Conservation (phyloP, 2,888 invertebrate genomes). For the Sycophila texana region DNA sequence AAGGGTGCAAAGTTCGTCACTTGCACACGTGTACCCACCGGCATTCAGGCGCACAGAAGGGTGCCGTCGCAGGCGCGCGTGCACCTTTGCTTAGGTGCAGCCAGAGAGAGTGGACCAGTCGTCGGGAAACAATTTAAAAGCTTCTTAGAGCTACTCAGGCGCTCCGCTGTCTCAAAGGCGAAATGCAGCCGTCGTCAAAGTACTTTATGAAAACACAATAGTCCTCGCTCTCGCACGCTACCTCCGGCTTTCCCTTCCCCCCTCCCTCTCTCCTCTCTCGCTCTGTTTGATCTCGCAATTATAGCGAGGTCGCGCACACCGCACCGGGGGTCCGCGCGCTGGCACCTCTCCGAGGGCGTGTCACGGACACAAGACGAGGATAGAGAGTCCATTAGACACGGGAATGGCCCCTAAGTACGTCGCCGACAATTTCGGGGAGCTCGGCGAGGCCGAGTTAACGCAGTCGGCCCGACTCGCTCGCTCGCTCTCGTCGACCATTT, state of each 20-base stretch:
- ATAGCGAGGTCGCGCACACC: constrained; percentile 7
- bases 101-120: neutral
- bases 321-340: neutral
- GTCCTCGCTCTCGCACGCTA: neutral
- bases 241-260: neutral
- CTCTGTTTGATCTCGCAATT: constrained; percentile 50
- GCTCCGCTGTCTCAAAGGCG: constrained; percentile 11
- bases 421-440: constrained; percentile 49
- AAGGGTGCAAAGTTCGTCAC: neutral
- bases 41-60: neutral
- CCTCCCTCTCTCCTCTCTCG: neutral
- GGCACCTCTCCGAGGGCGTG: constrained; percentile 20
- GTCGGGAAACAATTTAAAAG: constrained; percentile 42
- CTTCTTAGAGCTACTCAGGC: constrained; percentile 29
- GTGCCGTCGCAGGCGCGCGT: neutral
- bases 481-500: neutral
- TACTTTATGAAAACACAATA: constrained; percentile 46
- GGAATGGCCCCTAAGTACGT: constrained; percentile 54
- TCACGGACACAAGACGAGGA: neutral
- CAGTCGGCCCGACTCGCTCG: neutral
- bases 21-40: neutral
- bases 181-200: constrained; percentile 9
- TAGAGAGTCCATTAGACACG: constrained; percentile 48
- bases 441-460: neutral
- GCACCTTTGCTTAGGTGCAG: neutral